Conservation (phyloP, 1,140 invertebrate genomes). For the Eueides isabella region DNA sequence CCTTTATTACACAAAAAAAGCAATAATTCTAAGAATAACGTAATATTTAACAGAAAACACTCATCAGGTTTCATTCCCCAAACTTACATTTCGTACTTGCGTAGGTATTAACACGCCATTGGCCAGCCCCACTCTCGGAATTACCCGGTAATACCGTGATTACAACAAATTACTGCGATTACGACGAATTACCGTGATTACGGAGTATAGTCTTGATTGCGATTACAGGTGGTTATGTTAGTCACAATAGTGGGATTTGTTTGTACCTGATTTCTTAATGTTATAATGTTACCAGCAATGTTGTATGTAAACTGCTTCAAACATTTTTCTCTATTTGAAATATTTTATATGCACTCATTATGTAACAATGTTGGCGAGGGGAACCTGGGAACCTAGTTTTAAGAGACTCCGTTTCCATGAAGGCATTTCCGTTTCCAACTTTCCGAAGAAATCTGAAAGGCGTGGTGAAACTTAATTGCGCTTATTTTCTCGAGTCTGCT, state of each 20-base stretch:
- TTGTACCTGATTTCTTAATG: background rate
- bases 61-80: background rate
- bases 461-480: too few relatives aligned
- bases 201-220: conserved; percentile 35
- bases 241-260: background rate
- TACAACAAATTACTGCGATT: conserved; percentile 38
- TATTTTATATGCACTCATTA: too few relatives aligned
- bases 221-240: conserved; percentile 25
- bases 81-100: background rate
- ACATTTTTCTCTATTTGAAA: too few relatives aligned
- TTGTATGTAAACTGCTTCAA: background rate
- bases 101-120: conserved; percentile 44
- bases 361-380: too few relatives aligned
- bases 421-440: too few relatives aligned
- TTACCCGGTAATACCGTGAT: conserved; percentile 37
- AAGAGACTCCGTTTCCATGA: too few relatives aligned
- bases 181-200: conserved; percentile 26
- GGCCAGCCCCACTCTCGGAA: conserved; percentile 40
- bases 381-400: too few relatives aligned
- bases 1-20: background rate
- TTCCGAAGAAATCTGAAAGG: too few relatives aligned
- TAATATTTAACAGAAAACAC: conserved; percentile 1
- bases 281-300: background rate
- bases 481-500: too few relatives aligned
- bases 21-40: background rate